phyloP scores from a whole-genome alignment of 2,888 invertebrate genomes.

The Mesochorus sp. region DNA sequence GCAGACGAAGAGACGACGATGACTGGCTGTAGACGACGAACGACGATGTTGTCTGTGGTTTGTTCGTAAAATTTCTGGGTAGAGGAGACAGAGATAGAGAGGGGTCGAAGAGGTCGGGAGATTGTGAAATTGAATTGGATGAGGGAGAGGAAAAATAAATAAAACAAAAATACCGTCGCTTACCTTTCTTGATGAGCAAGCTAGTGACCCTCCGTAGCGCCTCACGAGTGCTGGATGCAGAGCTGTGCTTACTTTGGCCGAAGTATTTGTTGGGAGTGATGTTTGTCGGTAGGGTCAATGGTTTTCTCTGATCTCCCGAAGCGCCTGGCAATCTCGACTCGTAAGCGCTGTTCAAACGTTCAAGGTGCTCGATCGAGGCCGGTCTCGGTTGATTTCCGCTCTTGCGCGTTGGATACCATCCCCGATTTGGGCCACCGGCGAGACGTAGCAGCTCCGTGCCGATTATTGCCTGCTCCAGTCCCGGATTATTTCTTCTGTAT shows the following conservation, averaged over 20 bases:
- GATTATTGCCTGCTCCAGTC: conserved; percentile 84
- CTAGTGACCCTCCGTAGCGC: conserved; percentile 94
- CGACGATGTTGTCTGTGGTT: background rate
- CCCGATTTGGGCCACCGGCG: conserved; percentile 91
- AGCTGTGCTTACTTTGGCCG: conserved; percentile 87
- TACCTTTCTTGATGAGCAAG: conserved; percentile 93
- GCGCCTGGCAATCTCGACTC: conserved; percentile 81
- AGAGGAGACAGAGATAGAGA: too few species aligned
- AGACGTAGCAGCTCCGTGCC: conserved; percentile 92
- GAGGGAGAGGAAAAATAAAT: background rate
- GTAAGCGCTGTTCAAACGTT: conserved; percentile 85
- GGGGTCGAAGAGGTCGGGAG: background rate
- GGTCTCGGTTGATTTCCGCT: conserved; percentile 86
- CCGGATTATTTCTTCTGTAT: conserved; percentile 80
- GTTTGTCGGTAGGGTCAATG: conserved; percentile 93
- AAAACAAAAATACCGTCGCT: conserved; percentile 79
- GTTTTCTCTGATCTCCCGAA: conserved; percentile 87
- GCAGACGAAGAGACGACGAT: conserved; percentile 27
- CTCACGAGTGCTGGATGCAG: conserved; percentile 87
- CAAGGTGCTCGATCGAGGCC: conserved; percentile 93
- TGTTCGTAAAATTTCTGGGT: conserved; percentile 3
- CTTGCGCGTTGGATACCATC: conserved; percentile 90
- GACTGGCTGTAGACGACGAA: conserved; percentile 23
- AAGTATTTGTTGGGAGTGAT: conserved; percentile 93
- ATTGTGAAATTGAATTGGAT: background rate